These are phyloP conservation scores for Emmelina monodactyla DNA, from an alignment of 2,888 invertebrate genomes.

Conservation along the genomic window DNA sequence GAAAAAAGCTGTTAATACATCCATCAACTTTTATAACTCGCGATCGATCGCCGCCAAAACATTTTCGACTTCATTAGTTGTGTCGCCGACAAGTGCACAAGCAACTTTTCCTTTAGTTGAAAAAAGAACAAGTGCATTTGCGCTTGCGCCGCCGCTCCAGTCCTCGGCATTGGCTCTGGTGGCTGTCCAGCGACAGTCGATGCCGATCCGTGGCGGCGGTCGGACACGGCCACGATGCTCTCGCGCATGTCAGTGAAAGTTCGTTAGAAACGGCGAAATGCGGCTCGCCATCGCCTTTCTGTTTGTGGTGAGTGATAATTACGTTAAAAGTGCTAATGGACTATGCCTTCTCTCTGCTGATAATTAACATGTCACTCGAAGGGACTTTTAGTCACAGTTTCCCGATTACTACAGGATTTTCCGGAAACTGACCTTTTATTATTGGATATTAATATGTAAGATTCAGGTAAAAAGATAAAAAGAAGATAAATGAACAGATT, in stretches of 20 bases:
- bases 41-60: not conserved
- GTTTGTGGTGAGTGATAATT: constrained; percentile 63
- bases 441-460: too few species aligned
- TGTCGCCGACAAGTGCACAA: constrained; percentile 23
- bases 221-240: constrained; percentile 43
- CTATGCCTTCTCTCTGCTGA: constrained; percentile 30
- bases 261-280: constrained; percentile 52
- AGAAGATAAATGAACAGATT: too few species aligned
- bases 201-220: constrained; percentile 34
- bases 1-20: too few species aligned
- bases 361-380: too few species aligned
- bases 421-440: too few species aligned
- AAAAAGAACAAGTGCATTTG: constrained; percentile 31
- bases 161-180: constrained; percentile 43
- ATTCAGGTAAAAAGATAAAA: too few species aligned
- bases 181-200: constrained; percentile 29
- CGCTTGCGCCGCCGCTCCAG: constrained; percentile 26
- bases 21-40: not conserved
- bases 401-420: too few species aligned
- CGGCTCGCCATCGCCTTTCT: constrained; percentile 57
- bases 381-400: too few species aligned
- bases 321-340: constrained; percentile 42
- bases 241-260: constrained; percentile 54
- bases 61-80: constrained; percentile 1
- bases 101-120: constrained; percentile 33